A percentile compares a stretch with the other conserved stretches of the same genome.
These are phyloP conservation scores for Sebastes iracundus DNA, from an alignment of 2,797 vertebrate species.

Conservation along the genomic window DNA sequence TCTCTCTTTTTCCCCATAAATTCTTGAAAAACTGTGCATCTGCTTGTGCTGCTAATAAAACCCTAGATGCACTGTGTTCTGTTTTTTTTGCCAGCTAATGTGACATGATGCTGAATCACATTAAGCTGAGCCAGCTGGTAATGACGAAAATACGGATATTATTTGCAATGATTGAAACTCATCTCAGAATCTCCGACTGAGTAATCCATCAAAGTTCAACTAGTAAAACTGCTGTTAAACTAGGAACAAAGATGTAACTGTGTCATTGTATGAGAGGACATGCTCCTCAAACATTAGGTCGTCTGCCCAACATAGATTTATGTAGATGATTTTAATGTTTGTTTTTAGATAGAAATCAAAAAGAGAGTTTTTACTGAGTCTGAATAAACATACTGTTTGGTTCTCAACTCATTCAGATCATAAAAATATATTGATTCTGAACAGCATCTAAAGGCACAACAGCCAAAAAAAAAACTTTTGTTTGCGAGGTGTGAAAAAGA, in stretches of 20 bases:
- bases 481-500: neutral
- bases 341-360: neutral
- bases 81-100: neutral
- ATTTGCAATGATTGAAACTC: neutral
- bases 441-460: neutral
- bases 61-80: neutral
- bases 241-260: neutral
- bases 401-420: neutral
- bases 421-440: neutral
- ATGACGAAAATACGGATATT: neutral
- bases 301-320: neutral
- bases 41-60: neutral
- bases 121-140: slow-evolving; percentile 6
- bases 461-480: neutral
- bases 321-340: neutral
- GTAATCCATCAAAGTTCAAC: neutral
- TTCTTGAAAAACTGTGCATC: neutral
- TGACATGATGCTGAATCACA: slow-evolving; percentile 19
- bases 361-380: neutral
- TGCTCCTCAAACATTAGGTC: neutral
- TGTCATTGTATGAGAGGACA: neutral
- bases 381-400: neutral
- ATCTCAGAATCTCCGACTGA: neutral
- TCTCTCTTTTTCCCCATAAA: neutral
- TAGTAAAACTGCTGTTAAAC: neutral